Evolutionary conservation across 2,888 invertebrate genomes (phyloP), one percentile per base, ranked within the genome.

Genomic region (Sesia bembeciformis): DNA sequence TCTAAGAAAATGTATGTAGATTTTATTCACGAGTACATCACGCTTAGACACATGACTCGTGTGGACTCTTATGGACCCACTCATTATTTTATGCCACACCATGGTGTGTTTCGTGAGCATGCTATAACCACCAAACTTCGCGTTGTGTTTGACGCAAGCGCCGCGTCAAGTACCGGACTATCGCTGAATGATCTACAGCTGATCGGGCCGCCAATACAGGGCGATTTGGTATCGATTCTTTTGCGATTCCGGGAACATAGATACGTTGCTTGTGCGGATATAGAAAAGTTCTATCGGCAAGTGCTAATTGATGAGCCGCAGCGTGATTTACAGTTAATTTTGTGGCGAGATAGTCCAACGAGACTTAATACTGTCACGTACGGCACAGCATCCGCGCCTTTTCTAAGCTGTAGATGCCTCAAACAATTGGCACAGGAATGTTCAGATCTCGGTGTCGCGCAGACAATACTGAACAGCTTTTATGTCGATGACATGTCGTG

Each of bases 331-430:
- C 23, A 23, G 2, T 23, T 23, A 23, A 72, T 75, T 4, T 51
- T 75, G 1, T 78, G 74, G 72, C 55, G 70, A 1, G 61, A 67
- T 3, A 58, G 62, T 49, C 53, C 61, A 0, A 40, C 54, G 0
- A 58, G 57, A 5, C 55, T 70, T 7, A 66, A 66, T 38, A 69
- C 65, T 0, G 65, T 71, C 0, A 66, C 67, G 1, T 72, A 68
- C 52, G 68, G 67, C 4, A 66, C 64, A 4, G 60, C 68, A 1
- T 65, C 70, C 1, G 71, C 72, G 43, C 70, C 73, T 0, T 74
- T 58, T 53, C 56, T 72, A 4, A 67, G 66, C 42, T 63, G 62
- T 8, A 56, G 70, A 4, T 70, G 68, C 42, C 6, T 73, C 4
- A 58, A 60, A 49, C 68, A 70, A 57, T 49, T 75, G 4, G 71